Base-by-base conservation (phyloP, 2,113 vertebrate species). In the Dendropsophus ebraccatus region DNA sequence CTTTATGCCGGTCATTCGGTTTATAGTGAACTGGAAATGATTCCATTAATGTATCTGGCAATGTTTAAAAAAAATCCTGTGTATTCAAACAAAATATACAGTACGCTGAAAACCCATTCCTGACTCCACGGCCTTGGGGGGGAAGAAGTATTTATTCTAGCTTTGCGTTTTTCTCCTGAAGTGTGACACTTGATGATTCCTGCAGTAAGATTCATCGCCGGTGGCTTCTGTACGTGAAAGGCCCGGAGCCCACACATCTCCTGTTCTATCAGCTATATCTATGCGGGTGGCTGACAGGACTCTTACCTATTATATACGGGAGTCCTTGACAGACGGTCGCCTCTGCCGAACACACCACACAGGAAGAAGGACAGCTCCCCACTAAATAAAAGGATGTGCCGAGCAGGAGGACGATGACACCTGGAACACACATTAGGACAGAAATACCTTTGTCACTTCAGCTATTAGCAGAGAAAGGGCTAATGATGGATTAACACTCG, bases 241-340 rank as follows among this genome's bases (percentile, higher is more conserved):
- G 74, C 45, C 49, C 47, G 17, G 54, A 45, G 77, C 37, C 30
- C 77, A n/a, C 47, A 52, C 75, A 77, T 54, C 49, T 78, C 30
- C 21, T 32, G 50, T 35, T 19, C 75, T 21, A 21, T 78, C 50
- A 35, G 75, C 75, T 10, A 30, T 78, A 30, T 77, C 32, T 30
- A 1, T 54, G 45, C 81, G 3, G 45, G n/a, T 28, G 8, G 52
- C 10, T 41, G 81, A 83, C 81, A 83, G 58, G 60, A 30, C 41
- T 70, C 86, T 91, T 92, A 94, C 92, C 94, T 88, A 92, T 90
- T 78, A 91, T 88, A 73, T 90, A 87, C 54, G 90, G 85, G 60
- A 95, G 91, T 58, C 94, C 92, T 67, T 92, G 93, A 88, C 95
- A 95, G 85, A 93, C 92, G 88, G 94, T 87, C 45, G 90, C 89